These are phyloP conservation scores for Pyrocoelia pectoralis DNA, from an alignment of 2,888 invertebrate genomes.

Conservation along the genomic window DNA sequence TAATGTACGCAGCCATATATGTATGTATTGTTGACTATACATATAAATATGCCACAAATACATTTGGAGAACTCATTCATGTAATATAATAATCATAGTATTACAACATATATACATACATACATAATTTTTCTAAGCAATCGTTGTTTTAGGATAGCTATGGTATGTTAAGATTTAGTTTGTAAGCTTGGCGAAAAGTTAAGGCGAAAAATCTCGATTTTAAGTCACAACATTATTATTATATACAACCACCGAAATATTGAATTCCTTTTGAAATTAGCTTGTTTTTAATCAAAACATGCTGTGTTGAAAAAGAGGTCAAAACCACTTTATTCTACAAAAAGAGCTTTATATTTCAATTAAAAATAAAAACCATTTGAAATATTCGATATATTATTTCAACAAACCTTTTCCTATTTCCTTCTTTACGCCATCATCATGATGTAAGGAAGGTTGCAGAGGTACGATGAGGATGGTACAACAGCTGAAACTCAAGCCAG, in stretches of 20 bases:
- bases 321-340: conserved; percentile 35
- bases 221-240: conserved; percentile 33
- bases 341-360: conserved; percentile 38
- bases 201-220: conserved; percentile 48
- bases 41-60: conserved; percentile 43
- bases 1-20: conserved; percentile 42
- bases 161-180: conserved; percentile 61
- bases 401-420: too few relatives aligned
- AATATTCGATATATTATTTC: conserved; percentile 6
- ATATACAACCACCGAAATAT: conserved; percentile 31
- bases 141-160: conserved; percentile 62
- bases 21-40: conserved; percentile 40
- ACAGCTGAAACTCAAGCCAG: too few relatives aligned
- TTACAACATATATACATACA: conserved; percentile 58
- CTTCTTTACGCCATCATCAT: too few relatives aligned
- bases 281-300: conserved; percentile 35
- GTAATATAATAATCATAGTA: conserved; percentile 59
- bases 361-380: conserved; percentile 36
- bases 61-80: conserved; percentile 58
- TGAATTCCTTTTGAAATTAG: conserved; percentile 34
- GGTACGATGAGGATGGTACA: too few relatives aligned
- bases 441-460: too few relatives aligned
- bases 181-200: conserved; percentile 61
- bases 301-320: conserved; percentile 31
- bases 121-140: conserved; percentile 62